These are phyloP conservation scores for Rhinogobius similis DNA, from an alignment of 2,113 vertebrate species.

Conservation along the genomic window DNA sequence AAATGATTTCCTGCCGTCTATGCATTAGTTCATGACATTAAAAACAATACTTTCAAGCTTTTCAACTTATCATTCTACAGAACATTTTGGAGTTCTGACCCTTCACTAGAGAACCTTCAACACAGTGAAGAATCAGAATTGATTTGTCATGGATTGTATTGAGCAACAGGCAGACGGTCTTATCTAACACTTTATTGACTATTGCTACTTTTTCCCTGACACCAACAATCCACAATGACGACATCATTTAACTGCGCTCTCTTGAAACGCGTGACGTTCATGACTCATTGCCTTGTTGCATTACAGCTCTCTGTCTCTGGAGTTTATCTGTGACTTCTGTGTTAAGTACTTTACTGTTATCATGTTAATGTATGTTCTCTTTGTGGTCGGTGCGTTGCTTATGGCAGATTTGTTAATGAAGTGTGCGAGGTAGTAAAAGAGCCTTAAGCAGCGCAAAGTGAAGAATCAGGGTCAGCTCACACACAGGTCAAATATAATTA, in stretches of 20 bases:
- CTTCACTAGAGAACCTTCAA: not conserved
- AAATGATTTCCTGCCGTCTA: too few species aligned
- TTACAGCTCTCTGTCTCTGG: not conserved
- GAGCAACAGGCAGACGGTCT: not conserved
- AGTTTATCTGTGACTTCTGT: conserved; percentile 20
- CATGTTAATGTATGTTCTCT: conserved; percentile 41
- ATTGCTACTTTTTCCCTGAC: not conserved
- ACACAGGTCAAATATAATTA: conserved; percentile 64
- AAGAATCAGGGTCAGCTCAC: conserved; percentile 38
- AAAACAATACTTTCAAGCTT: too few species aligned
- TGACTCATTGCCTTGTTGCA: not conserved
- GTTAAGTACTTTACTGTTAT: conserved; percentile 10
- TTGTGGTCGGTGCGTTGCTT: conserved; percentile 30
- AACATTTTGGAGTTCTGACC: not conserved
- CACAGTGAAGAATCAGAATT: too few species aligned
- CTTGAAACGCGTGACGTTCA: not conserved
- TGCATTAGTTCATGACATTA: not conserved
- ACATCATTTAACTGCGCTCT: not conserved
- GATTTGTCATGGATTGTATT: not conserved
- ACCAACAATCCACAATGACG: not conserved
- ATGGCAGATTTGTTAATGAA: conserved; percentile 46
- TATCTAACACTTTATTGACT: not conserved
- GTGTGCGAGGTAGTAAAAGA: conserved; percentile 44
- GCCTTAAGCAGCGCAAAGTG: conserved; percentile 34
- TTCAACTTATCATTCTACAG: too few species aligned